Evolutionary conservation across 1,140 invertebrate genomes (phyloP), one percentile per base, ranked within the genome.

Genomic region (Hesperophylax magnus): DNA sequence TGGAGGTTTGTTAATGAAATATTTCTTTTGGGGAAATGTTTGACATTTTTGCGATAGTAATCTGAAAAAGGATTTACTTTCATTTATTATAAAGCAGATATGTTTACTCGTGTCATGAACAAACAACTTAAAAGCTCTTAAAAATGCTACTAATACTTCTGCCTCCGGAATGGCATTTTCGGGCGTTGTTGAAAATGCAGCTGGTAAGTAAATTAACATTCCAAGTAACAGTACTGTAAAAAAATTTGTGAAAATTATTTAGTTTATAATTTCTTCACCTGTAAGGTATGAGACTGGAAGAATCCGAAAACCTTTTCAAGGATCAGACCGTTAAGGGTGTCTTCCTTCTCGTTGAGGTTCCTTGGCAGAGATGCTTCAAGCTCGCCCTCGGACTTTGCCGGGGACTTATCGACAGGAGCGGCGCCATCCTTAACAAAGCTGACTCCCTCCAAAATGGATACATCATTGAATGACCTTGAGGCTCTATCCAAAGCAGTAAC

Each of bases 251-350:
- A 77, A n/a, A 27, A 31, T 11, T 8, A 78, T 65, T 34, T 60
- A 67, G 31, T 18, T 79, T 24, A 82, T 56, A n/a, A 7, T 56
- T n/a, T n/a, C 17, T 84, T 88, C 90, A 95, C 92, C 90, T 96
- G 94, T 69, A 96, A 87, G 20, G 94, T 95, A 87, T 95, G 94
- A 82, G 92, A 93, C 86, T 93, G 92, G 86, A 96, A 92, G 86
- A 96, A 95, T 84, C 91, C 92, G 61, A 93, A 86, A 72, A 96
- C 88, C 85, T 93, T 95, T 85, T 95, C 93, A 82, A 94, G 86
- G 84, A 96, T 95, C 87, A 96, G 91, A 58, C 90, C 91, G 85
- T 95, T 95, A 15, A 96, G 88, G 0, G 93, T 92, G 82, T 93
- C 91, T 80, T 96, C 94, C 80, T 94, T 94, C 82, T 94, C 93